Conservation (phyloP, 2,888 invertebrate genomes). For the Augochlorella aurata region DNA sequence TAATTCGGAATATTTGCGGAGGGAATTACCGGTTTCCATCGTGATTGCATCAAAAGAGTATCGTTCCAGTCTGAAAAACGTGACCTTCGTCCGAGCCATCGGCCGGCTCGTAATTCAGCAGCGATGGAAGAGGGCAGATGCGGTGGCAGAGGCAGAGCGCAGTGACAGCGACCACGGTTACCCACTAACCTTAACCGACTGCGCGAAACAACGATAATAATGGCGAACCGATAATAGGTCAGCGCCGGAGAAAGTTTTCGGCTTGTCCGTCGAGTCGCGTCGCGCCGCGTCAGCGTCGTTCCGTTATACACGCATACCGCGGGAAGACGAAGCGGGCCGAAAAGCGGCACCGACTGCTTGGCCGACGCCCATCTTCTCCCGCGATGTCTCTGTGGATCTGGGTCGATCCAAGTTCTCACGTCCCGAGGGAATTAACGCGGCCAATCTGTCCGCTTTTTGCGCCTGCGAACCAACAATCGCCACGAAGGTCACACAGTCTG, state of each 20-base stretch:
- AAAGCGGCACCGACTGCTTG: conserved; percentile 24
- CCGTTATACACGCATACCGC: conserved; percentile 57
- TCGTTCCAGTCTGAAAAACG: conserved; percentile 51
- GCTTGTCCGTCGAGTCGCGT: conserved; percentile 35
- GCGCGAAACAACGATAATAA: conserved; percentile 54
- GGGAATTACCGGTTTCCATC: conserved; percentile 6
- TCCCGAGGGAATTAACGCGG: conserved; percentile 9
- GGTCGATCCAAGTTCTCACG: conserved; percentile 12
- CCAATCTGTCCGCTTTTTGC: background rate
- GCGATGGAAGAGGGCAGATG: background rate
- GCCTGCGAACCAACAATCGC: background rate
- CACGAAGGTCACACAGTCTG: conserved; percentile 2
- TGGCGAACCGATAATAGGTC: conserved; percentile 57
- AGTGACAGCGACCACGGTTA: conserved; percentile 51
- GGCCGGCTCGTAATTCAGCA: conserved; percentile 12
- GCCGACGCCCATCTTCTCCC: conserved; percentile 9
- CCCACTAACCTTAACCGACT: conserved; percentile 62
- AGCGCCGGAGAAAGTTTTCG: conserved; percentile 64
- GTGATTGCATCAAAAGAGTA: conserved; percentile 4
- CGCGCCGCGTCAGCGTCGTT: conserved; percentile 27
- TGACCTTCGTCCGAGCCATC: conserved; percentile 16
- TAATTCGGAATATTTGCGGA: background rate
- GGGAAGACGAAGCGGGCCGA: conserved; percentile 45
- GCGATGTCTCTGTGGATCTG: background rate
- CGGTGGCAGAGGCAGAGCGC: background rate